phyloP scores from a whole-genome alignment of 2,797 vertebrate species.

The Poecilia velifera region DNA sequence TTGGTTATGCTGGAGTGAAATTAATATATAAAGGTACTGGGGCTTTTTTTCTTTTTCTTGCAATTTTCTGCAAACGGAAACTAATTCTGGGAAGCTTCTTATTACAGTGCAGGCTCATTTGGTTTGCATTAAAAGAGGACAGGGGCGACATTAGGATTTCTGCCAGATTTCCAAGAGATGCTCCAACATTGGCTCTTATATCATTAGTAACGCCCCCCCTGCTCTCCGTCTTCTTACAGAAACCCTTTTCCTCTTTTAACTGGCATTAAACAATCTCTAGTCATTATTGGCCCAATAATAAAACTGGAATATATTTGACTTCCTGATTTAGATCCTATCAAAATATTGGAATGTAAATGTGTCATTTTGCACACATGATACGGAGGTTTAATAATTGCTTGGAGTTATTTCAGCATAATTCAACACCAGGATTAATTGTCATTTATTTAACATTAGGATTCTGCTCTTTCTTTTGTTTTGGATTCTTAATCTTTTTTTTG shows the following conservation, averaged over 20 bases:
- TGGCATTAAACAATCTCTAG: slow-evolving; percentile 76
- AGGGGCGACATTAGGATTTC: slow-evolving; percentile 99
- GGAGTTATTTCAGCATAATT: slow-evolving; percentile 64
- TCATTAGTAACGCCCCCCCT: slow-evolving; percentile 84
- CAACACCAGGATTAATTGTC: slow-evolving; percentile 58
- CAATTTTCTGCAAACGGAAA: slow-evolving; percentile 99
- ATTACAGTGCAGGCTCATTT: slow-evolving; percentile 97
- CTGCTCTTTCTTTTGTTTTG: slow-evolving; percentile 60
- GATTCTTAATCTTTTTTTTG: slow-evolving; percentile 33
- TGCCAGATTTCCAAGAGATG: slow-evolving; percentile 98
- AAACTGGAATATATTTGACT: slow-evolving; percentile 80
- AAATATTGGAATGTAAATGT: slow-evolving; percentile 80
- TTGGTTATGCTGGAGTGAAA: slow-evolving; percentile 99
- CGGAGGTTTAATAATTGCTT: slow-evolving; percentile 64
- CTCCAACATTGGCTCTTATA: slow-evolving; percentile 88
- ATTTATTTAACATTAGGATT: slow-evolving; percentile 57
- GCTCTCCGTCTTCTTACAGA: slow-evolving; percentile 40
- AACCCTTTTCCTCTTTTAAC: slow-evolving; percentile 68
- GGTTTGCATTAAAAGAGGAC: slow-evolving; percentile 98
- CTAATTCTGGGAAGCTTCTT: slow-evolving; percentile 99
- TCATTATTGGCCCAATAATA: slow-evolving; percentile 81
- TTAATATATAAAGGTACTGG: slow-evolving; percentile 99
- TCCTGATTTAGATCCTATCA: slow-evolving; percentile 79
- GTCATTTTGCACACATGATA: slow-evolving; percentile 70
- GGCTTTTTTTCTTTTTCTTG: slow-evolving; percentile 74